Evolutionary conservation across 2,797 vertebrate species (phyloP).

Genomic region (Propithecus deckenii): DNA sequence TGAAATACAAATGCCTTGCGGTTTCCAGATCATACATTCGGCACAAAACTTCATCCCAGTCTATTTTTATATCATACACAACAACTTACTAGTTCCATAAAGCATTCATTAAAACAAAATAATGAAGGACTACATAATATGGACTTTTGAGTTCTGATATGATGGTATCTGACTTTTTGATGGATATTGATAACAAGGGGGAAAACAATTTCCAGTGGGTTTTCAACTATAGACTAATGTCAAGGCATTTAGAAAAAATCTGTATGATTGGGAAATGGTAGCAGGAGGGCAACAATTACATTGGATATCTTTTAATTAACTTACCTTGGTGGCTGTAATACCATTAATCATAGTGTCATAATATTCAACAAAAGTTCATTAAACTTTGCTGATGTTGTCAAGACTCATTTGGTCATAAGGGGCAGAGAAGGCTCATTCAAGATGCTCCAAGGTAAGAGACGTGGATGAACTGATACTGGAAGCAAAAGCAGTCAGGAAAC

Average conservation of each 20-base stretch:
- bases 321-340: background rate
- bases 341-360: background rate
- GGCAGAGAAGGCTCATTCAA: background rate
- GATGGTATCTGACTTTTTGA: background rate
- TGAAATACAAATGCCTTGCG: background rate
- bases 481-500: background rate
- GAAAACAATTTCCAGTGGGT: background rate
- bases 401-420: background rate
- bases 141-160: background rate
- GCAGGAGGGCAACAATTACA: background rate
- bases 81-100: background rate
- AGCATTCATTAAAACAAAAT: slow-evolving; percentile 34
- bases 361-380: background rate
- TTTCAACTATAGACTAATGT: background rate
- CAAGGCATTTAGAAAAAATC: slow-evolving; percentile 12
- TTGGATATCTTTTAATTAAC: background rate
- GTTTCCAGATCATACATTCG: background rate
- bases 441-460: background rate
- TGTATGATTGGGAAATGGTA: background rate
- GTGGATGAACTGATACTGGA: background rate
- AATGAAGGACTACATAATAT: background rate
- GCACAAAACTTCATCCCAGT: background rate
- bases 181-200: background rate
- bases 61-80: background rate
- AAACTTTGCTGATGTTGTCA: background rate